These are phyloP conservation scores for Xenentodon cancila DNA, from an alignment of 2,797 vertebrate genomes.

Conservation along the genomic window DNA sequence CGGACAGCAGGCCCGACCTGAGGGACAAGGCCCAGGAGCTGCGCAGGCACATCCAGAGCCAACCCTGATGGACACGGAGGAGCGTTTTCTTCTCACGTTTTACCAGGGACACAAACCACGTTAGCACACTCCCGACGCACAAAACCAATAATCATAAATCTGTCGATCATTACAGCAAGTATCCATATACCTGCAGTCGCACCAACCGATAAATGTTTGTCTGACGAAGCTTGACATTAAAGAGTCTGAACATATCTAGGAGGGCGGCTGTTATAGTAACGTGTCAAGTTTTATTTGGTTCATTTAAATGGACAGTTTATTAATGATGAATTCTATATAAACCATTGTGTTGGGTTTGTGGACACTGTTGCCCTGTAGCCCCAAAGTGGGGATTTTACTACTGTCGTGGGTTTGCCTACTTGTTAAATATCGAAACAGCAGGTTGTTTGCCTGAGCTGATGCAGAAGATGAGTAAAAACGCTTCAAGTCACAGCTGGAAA, in stretches of 20 bases:
- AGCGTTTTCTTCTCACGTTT: conserved; percentile 7
- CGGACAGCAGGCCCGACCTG: conserved; percentile 92
- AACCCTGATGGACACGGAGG: conserved; percentile 79
- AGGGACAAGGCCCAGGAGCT: conserved; percentile 92
- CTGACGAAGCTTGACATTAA: neutral
- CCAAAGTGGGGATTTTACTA: conserved; percentile 66
- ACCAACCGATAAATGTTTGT: conserved; percentile 7
- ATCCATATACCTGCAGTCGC: conserved; percentile 19
- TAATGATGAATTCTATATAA: conserved; percentile 59
- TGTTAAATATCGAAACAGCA: conserved; percentile 32
- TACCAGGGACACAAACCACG: conserved; percentile 16
- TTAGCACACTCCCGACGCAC: conserved; percentile 22
- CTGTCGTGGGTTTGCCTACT: conserved; percentile 59
- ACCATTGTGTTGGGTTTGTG: conserved; percentile 69
- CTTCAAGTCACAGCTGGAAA: neutral
- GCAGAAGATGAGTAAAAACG: neutral
- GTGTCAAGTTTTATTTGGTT: conserved; percentile 60
- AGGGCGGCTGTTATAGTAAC: conserved; percentile 6
- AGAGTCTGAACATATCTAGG: conserved; percentile 7
- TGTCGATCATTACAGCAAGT: conserved; percentile 15
- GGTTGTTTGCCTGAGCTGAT: conserved; percentile 8
- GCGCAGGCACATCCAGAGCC: conserved; percentile 93
- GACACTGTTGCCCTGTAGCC: conserved; percentile 55
- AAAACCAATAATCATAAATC: conserved; percentile 9
- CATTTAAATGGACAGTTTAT: conserved; percentile 53